Conservation (phyloP, 2,888 invertebrate species). For the Cotesia congregata region DNA sequence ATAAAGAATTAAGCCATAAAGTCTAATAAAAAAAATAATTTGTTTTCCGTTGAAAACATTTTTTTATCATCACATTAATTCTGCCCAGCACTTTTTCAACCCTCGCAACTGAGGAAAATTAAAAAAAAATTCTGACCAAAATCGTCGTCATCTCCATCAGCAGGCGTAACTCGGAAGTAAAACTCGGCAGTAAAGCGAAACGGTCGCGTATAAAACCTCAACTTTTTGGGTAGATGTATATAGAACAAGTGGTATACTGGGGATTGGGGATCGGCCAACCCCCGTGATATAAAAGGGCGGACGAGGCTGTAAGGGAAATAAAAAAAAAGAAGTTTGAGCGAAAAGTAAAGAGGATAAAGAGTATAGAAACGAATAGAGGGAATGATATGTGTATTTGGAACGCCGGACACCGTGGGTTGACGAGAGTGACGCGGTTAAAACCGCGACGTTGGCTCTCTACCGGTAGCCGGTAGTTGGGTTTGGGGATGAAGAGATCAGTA, state of each 20-base stretch:
- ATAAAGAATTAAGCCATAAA: background rate
- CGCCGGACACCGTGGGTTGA: slow-evolving; percentile 45
- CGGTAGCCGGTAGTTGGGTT: slow-evolving; percentile 36
- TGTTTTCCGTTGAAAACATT: background rate
- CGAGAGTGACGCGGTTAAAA: slow-evolving; percentile 57
- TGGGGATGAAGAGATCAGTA: slow-evolving; percentile 63
- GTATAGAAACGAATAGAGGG: slow-evolving; percentile 10
- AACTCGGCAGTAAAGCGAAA: slow-evolving; percentile 59
- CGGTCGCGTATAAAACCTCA: slow-evolving; percentile 58
- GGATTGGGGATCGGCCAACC: slow-evolving; percentile 29
- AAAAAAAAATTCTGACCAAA: background rate
- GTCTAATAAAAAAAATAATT: background rate
- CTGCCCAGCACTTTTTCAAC: background rate
- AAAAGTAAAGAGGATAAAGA: slow-evolving; percentile 35
- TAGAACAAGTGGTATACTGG: slow-evolving; percentile 30
- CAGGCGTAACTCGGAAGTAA: slow-evolving; percentile 43
- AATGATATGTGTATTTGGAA: slow-evolving; percentile 2
- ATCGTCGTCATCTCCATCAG: slow-evolving; percentile 12
- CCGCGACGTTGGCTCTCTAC: slow-evolving; percentile 51
- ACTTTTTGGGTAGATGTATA: slow-evolving; percentile 13
- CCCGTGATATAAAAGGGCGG: slow-evolving; percentile 36
- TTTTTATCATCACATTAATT: background rate
- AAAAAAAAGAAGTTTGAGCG: background rate
- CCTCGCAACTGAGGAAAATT: background rate
- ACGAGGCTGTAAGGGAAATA: background rate